A percentile compares a stretch with the other conserved stretches of the same genome.
These are phyloP conservation scores for Gnathonemus echidnorhynchus DNA, from an alignment of 2,113 vertebrate species.

Conservation along the genomic window DNA sequence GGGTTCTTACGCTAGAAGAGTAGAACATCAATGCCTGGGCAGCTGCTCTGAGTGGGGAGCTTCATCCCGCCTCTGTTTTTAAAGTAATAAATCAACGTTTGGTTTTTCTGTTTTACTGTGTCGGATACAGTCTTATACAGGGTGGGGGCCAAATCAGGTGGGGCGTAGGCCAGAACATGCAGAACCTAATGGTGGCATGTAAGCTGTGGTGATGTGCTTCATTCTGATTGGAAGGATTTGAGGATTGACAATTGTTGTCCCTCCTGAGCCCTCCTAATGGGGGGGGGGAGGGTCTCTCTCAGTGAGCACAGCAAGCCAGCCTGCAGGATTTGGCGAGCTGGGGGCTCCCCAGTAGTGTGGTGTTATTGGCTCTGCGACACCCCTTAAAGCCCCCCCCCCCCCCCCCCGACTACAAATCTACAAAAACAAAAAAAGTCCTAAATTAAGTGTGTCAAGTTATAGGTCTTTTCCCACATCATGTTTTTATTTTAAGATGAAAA, in stretches of 20 bases:
- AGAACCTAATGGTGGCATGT: neutral
- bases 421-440: neutral
- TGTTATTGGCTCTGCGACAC: neutral
- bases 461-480: neutral
- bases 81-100: neutral
- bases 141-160: neutral
- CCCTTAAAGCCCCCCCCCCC: neutral
- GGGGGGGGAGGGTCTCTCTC: neutral
- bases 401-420: neutral
- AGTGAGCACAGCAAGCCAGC: neutral
- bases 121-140: neutral
- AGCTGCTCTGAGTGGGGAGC: neutral
- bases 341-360: neutral
- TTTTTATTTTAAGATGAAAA: slow-evolving; percentile 1
- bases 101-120: neutral
- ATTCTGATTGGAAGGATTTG: neutral
- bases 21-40: neutral
- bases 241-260: neutral
- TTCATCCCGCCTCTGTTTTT: neutral
- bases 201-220: neutral
- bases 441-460: neutral
- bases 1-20: neutral
- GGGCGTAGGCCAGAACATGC: neutral
- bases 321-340: neutral
- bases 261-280: neutral